These are phyloP conservation scores for Gopherus evgoodei DNA, from an alignment of 2,113 vertebrate species.

Conservation along the genomic window DNA sequence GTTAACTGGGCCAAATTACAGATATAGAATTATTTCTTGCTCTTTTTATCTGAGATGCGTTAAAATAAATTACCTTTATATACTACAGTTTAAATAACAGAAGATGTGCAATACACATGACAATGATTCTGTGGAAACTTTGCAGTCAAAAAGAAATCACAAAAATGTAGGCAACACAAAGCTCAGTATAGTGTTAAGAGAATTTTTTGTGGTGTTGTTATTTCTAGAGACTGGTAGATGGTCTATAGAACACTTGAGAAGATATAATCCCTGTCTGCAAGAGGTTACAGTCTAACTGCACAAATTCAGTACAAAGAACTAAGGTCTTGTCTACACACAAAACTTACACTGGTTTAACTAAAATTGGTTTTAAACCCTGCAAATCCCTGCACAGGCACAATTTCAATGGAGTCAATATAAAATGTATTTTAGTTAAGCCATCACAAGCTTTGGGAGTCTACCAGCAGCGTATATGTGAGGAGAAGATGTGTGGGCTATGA, in stretches of 20 bases:
- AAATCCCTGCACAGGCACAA: slow-evolving; percentile 28
- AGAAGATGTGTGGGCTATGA: not conserved
- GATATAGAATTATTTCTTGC: not conserved
- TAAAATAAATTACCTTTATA: not conserved
- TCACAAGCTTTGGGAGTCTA: not conserved
- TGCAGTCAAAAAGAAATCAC: not conserved
- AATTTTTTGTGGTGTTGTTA: not conserved
- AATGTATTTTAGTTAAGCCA: not conserved
- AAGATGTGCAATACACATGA: rapidly evolving
- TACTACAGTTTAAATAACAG: not conserved
- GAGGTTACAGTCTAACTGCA: not conserved
- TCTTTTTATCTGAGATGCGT: not conserved
- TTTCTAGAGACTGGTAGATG: not conserved
- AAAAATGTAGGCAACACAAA: not conserved
- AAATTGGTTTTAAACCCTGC: not conserved
- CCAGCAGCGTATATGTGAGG: not conserved
- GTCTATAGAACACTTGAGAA: not conserved
- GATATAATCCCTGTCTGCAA: not conserved
- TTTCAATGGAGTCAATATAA: not conserved
- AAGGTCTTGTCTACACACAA: not conserved
- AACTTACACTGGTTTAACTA: not conserved
- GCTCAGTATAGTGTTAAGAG: not conserved
- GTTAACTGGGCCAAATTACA: not conserved
- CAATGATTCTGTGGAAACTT: not conserved
- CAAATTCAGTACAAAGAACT: not conserved